Base-by-base conservation (phyloP, 2,797 vertebrate species). In the Phataginus tetradactyla region DNA sequence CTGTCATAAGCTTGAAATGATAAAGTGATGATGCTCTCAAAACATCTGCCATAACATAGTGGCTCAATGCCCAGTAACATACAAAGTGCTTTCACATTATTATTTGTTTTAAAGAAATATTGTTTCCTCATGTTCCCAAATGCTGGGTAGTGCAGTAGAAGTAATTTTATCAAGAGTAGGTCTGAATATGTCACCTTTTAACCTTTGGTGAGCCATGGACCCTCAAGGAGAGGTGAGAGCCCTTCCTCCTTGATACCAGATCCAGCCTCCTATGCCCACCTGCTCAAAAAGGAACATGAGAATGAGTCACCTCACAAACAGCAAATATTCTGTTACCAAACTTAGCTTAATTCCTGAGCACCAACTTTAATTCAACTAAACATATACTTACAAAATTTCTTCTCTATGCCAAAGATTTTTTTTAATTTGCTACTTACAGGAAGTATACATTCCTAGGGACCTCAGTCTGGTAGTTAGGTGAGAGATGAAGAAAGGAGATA, bases 241-340 rank as follows among this genome's bases (percentile, higher is more conserved):
- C 34, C 79, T 84, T 90, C 63, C 25, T 72, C 15, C 39, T 39
- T 55, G 7, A 34, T 21, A 85, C 95, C 3, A 69, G 18, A 86
- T 45, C 59, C 86, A 84, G 53, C 1, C 55, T 59, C 34, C 59
- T 12, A 34, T 21, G 4, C 11, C 55, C 49, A 66, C 29, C 34
- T 87, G 18, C 0, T 1, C 77, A 68, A 34, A 85, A 89, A 93
- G 53, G 9, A 55, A 15, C 42, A 39, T 5, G 14, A 90, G 21
- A 77, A 51, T 37, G 63, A 61, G 34, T 64, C 15, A 69, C 63
- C 55, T 96, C 53, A 18, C 45, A 85, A 71, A 59, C 0, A 94
- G 68, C n/a, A 91, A 88, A 69, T 64, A 81, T 51, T 42, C 83
- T 88, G 32, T 84, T 68, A 45, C 34, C 55, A 90, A 86, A 93